These are phyloP conservation scores for Oryctolagus cuniculus DNA, from an alignment of 2,113 vertebrate genomes.

Conservation along the genomic window mOryCun1.1 NC_091432.1:116694501-116695000, in stretches of 20 bases:
- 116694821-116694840: neutral
- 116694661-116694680: neutral
- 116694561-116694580: no score
- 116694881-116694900: neutral
- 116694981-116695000: neutral
- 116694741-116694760: neutral
- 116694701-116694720: neutral
- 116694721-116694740: neutral
- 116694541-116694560: no score
- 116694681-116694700: neutral
- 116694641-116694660: neutral
- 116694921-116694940: neutral
- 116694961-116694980: neutral
- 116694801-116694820: neutral
- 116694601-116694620: neutral
- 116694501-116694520: no score
- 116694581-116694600: no score
- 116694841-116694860: no score
- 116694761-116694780: neutral
- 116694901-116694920: neutral
- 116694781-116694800: neutral
- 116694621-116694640: neutral
- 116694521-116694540: no score
- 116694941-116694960: neutral
- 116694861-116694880: neutral